phyloP scores from a whole-genome alignment of 2,797 vertebrate genomes.

The Nyctalus aviator region DNA sequence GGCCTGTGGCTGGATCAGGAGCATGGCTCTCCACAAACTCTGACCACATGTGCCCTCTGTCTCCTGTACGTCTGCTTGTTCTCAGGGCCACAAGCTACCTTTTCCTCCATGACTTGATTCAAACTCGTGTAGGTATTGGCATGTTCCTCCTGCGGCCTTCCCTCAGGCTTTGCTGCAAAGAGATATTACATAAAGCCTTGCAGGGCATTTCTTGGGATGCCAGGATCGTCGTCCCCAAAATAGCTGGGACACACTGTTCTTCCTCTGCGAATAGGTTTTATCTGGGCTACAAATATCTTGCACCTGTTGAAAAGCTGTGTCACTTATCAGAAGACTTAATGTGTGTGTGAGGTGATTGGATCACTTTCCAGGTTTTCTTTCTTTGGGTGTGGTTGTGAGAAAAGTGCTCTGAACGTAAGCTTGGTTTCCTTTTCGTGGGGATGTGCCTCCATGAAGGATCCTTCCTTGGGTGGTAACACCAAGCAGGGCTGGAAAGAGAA shows the following conservation, averaged over 20 bases:
- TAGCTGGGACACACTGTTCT: slow-evolving; percentile 63
- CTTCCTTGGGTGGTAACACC: no score
- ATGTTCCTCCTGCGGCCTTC: no score
- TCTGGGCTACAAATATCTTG: slow-evolving; percentile 46
- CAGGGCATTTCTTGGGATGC: background rate
- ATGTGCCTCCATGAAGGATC: background rate
- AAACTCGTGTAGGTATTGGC: background rate
- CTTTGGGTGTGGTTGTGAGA: background rate
- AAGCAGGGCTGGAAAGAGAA: background rate
- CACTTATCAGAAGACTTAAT: background rate
- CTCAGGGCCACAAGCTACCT: background rate
- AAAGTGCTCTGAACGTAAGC: slow-evolving; percentile 29
- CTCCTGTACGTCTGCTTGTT: no score
- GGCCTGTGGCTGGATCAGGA: background rate
- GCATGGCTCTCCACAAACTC: no score
- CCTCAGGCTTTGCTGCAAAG: background rate
- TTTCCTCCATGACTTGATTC: background rate
- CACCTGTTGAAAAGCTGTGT: slow-evolving; percentile 65
- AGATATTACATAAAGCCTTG: background rate
- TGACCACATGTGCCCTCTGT: fast-evolving
- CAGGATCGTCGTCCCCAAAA: slow-evolving; percentile 34
- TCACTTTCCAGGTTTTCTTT: background rate
- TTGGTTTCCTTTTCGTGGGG: background rate
- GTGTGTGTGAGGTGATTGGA: fast-evolving
- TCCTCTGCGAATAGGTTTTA: background rate